These are phyloP conservation scores for Pseudorasbora parva DNA, from an alignment of 2,113 vertebrate species.

Conservation along the genomic window DNA sequence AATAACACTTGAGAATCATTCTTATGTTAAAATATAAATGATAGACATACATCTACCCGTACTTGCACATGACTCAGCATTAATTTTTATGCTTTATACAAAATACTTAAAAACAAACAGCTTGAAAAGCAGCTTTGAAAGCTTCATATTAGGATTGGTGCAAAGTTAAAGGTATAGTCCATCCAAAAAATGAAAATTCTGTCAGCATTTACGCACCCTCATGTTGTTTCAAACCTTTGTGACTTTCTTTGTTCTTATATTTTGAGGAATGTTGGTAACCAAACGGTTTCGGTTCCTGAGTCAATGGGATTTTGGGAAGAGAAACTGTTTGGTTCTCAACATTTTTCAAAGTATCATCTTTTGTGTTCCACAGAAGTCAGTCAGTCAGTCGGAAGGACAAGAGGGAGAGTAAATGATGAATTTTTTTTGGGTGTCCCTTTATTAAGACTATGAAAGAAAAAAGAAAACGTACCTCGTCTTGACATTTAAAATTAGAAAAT, in stretches of 20 bases:
- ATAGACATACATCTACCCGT: background rate
- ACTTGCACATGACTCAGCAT: background rate
- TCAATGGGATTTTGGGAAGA: background rate
- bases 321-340: background rate
- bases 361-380: no score
- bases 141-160: background rate
- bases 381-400: no score
- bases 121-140: constrained; percentile 13
- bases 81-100: background rate
- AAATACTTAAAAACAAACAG: background rate
- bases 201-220: background rate
- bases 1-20: background rate
- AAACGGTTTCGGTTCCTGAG: background rate
- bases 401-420: background rate
- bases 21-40: background rate
- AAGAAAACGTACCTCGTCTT: background rate
- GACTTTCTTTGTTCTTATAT: background rate
- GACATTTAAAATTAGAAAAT: background rate
- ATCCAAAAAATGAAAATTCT: background rate
- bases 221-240: background rate
- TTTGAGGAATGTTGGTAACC: background rate
- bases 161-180: background rate
- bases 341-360: no score
- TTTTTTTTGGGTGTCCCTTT: background rate
- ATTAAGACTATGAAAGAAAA: background rate